These are phyloP conservation scores for Cuculus canorus DNA, from an alignment of 2,797 vertebrate species.

Conservation along the genomic window DNA sequence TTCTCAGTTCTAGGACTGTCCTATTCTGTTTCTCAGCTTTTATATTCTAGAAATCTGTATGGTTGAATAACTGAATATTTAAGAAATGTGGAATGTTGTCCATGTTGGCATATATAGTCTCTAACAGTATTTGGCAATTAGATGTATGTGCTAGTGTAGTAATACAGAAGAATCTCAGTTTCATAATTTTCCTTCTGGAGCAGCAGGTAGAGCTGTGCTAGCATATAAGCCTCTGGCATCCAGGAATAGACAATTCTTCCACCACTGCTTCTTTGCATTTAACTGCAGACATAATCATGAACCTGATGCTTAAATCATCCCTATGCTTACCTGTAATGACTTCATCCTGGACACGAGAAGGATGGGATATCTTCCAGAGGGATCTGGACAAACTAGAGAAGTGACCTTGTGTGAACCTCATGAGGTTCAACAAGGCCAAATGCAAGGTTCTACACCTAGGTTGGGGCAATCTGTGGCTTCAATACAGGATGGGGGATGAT, in stretches of 20 bases:
- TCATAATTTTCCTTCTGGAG: neutral
- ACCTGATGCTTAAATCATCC: neutral
- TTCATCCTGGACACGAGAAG: neutral
- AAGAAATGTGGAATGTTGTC: neutral
- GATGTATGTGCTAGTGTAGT: neutral
- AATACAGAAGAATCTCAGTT: neutral
- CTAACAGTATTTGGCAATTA: neutral
- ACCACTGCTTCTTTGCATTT: neutral
- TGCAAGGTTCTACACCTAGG: too few species aligned
- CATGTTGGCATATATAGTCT: neutral
- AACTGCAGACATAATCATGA: neutral
- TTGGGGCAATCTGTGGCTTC: too few species aligned
- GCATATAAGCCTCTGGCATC: neutral
- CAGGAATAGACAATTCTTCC: neutral
- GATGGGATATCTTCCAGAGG: too few species aligned
- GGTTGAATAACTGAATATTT: neutral
- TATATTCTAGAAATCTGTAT: neutral
- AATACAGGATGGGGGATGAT: too few species aligned
- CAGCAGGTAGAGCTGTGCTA: neutral
- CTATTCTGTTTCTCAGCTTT: neutral
- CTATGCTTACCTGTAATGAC: neutral
- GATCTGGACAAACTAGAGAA: too few species aligned
- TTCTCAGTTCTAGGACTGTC: neutral
- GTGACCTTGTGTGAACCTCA: too few species aligned
- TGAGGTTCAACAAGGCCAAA: too few species aligned